These are phyloP conservation scores for Belgica antarctica DNA, from an alignment of 2,888 invertebrate species.

Conservation along the genomic window DNA sequence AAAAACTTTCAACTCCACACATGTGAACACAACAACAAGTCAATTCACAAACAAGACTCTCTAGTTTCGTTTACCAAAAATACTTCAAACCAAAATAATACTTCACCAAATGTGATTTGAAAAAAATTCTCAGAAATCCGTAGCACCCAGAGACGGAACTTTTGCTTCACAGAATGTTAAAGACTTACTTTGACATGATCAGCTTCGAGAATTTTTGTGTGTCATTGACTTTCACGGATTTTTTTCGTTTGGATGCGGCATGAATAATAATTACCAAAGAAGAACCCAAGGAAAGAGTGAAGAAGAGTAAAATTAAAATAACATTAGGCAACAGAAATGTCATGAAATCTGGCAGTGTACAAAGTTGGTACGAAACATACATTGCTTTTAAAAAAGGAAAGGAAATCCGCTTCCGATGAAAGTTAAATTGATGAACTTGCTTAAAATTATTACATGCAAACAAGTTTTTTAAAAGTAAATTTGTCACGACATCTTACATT, in stretches of 20 bases:
- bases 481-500: too few relatives aligned
- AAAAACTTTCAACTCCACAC: too few relatives aligned
- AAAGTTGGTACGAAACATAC: neutral
- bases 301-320: conserved; percentile 22
- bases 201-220: conserved; percentile 29
- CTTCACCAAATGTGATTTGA: too few relatives aligned
- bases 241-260: conserved; percentile 9
- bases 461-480: too few relatives aligned
- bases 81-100: neutral
- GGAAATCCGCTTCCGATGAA: conserved; percentile 26
- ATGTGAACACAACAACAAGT: neutral
- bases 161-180: conserved; percentile 8
- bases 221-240: conserved; percentile 36
- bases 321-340: conserved; percentile 35
- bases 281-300: neutral
- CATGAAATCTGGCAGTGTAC: conserved; percentile 22
- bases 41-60: neutral
- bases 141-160: neutral
- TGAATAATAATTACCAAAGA: conserved; percentile 24
- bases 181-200: neutral
- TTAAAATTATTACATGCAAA: too few relatives aligned
- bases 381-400: neutral
- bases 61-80: neutral
- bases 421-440: neutral
- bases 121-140: neutral